Percentiles rank a stretch among this genome's conserved stretches.
phyloP scores from a whole-genome alignment of 2,113 vertebrate genomes.

The Ophiodon elongatus region DNA sequence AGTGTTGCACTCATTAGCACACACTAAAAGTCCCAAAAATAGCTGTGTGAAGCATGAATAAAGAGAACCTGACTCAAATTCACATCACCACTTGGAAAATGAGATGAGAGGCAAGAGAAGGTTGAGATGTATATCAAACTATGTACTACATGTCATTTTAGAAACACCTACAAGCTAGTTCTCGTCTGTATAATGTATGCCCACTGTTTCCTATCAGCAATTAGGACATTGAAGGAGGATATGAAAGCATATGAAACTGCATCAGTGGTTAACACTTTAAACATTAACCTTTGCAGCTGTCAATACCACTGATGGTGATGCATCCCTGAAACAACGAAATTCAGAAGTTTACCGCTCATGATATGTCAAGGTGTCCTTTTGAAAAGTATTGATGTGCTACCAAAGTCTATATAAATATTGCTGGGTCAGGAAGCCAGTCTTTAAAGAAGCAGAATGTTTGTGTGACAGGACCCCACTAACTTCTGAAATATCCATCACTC shows the following conservation, averaged over 20 bases:
- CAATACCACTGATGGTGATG: background rate
- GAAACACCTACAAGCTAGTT: conserved; percentile 13
- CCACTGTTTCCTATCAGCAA: conserved; percentile 19
- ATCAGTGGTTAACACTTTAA: conserved; percentile 13
- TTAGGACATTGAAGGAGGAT: conserved; percentile 17
- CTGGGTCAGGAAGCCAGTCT: conserved; percentile 42
- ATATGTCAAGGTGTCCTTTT: conserved; percentile 36
- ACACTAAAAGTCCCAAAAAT: background rate
- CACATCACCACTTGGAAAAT: background rate
- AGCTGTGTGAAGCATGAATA: background rate
- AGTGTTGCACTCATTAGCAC: background rate
- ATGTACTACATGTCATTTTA: background rate
- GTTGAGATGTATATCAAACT: background rate
- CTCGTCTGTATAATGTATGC: background rate
- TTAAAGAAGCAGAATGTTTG: conserved; percentile 57
- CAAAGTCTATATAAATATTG: conserved; percentile 26
- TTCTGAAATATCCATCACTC: conserved; percentile 80
- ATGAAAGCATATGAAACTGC: background rate
- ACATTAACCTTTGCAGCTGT: conserved; percentile 15
- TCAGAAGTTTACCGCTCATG: conserved; percentile 14
- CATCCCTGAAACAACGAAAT: background rate
- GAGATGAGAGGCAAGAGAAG: background rate
- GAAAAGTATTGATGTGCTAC: conserved; percentile 30
- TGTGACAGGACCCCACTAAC: conserved; percentile 59
- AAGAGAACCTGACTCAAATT: conserved; percentile 2